A percentile compares a stretch with the other conserved stretches of the same genome.
These are phyloP conservation scores for Pseudopodoces humilis DNA, from an alignment of 2,113 vertebrate genomes.

Conservation along the genomic window DNA sequence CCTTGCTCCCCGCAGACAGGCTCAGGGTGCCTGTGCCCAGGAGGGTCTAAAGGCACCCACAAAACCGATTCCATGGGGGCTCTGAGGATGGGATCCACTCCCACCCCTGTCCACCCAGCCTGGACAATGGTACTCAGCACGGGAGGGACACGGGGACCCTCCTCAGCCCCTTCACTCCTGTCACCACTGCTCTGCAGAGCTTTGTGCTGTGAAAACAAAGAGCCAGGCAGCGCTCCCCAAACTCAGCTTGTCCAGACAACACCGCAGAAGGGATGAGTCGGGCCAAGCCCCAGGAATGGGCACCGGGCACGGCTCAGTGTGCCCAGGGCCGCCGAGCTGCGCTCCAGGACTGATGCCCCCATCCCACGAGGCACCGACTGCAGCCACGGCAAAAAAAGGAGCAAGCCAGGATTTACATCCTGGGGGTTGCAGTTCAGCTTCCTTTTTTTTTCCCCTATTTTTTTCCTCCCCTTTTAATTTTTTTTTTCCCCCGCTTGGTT, in stretches of 20 bases:
- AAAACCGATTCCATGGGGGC: not conserved
- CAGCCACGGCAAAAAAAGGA: not conserved
- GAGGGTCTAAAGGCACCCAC: not conserved
- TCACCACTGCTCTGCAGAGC: not conserved
- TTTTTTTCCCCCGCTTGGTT: not conserved
- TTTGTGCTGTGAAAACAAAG: slow-evolving; percentile 7
- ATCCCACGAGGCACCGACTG: not conserved
- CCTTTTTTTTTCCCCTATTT: rapidly evolving
- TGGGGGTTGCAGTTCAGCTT: not conserved
- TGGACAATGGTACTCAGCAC: not conserved
- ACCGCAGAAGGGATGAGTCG: rapidly evolving
- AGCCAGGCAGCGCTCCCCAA: not conserved
- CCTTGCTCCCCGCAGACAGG: not conserved
- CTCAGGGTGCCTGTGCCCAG: not conserved
- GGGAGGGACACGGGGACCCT: not conserved
- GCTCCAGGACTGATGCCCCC: not conserved
- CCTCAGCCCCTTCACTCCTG: not conserved
- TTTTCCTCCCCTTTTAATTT: not conserved
- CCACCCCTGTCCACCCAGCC: not conserved
- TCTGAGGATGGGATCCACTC: not conserved
- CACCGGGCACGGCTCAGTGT: not conserved
- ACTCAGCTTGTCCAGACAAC: not conserved
- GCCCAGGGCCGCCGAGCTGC: not conserved
- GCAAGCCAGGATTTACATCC: not conserved
- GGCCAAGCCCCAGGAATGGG: not conserved